Percentiles rank a stretch among this genome's conserved stretches.
Conservation (phyloP, 2,888 invertebrate genomes). For the Agriopis marginaria region DNA sequence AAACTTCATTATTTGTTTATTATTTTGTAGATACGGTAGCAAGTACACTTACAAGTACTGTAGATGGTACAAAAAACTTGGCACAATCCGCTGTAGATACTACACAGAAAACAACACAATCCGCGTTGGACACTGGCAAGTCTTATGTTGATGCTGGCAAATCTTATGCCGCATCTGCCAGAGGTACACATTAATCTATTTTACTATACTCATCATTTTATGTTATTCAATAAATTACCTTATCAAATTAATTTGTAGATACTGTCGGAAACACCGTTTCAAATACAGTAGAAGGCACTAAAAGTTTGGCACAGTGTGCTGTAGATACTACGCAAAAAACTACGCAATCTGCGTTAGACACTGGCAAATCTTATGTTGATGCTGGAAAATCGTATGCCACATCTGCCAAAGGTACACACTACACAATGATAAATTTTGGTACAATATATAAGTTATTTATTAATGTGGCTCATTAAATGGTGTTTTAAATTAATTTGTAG, state of each 20-base stretch:
- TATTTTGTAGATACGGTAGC: slow-evolving; percentile 58
- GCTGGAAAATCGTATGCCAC: slow-evolving; percentile 61
- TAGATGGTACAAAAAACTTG: slow-evolving; percentile 64
- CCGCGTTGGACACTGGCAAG: slow-evolving; percentile 60
- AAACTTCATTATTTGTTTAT: background rate
- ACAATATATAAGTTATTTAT: background rate
- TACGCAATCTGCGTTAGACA: slow-evolving; percentile 62
- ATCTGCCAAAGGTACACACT: slow-evolving; percentile 59
- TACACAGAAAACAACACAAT: slow-evolving; percentile 64
- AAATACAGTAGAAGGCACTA: slow-evolving; percentile 62
- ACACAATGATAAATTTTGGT: slow-evolving; percentile 4
- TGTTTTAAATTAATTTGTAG: slow-evolving; percentile 40
- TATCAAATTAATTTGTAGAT: slow-evolving; percentile 61
- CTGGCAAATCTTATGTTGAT: slow-evolving; percentile 60
- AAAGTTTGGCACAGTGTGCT: slow-evolving; percentile 63
- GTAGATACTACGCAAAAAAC: slow-evolving; percentile 63
- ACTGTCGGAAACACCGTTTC: slow-evolving; percentile 60
- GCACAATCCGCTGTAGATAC: slow-evolving; percentile 63
- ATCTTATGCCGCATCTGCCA: slow-evolving; percentile 57
- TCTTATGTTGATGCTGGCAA: slow-evolving; percentile 62
- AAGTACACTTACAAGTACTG: slow-evolving; percentile 60
- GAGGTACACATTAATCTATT: slow-evolving; percentile 4
- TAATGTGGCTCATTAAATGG: no score
- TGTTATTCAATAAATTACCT: background rate
- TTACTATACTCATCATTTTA: slow-evolving; percentile 1